phyloP scores from a whole-genome alignment of 1,140 invertebrate species.

The Diuraphis noxia region DNA sequence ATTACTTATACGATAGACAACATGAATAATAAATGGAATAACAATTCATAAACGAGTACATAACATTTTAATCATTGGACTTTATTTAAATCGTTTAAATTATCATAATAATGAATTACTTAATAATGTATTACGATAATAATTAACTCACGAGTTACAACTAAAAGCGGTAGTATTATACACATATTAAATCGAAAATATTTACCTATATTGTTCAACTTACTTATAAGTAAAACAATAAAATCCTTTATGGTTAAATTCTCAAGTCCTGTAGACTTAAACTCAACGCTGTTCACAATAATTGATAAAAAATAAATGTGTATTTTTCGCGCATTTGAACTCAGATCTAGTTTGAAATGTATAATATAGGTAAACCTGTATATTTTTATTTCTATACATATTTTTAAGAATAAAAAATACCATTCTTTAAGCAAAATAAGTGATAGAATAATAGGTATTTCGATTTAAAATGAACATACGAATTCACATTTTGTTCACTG shows the following conservation, averaged over 20 bases:
- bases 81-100: background rate
- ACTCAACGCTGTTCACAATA: background rate
- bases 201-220: too few relatives aligned
- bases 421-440: too few relatives aligned
- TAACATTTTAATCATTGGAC: background rate
- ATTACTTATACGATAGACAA: background rate
- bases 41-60: background rate
- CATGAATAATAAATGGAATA: background rate
- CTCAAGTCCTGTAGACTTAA: background rate
- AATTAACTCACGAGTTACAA: background rate
- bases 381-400: too few relatives aligned
- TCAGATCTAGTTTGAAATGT: background rate
- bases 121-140: background rate
- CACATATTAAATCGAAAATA: background rate
- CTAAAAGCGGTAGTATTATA: background rate
- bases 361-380: background rate
- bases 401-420: background rate
- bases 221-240: too few relatives aligned
- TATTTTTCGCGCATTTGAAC: background rate
- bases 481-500: background rate
- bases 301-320: background rate
- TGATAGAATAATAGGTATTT: background rate
- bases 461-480: background rate
- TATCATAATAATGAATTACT: background rate
- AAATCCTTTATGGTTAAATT: background rate